Percentiles rank a stretch among this genome's conserved stretches.
phyloP scores from a whole-genome alignment of 2,888 invertebrate species.

The Torymus tubicola region DNA sequence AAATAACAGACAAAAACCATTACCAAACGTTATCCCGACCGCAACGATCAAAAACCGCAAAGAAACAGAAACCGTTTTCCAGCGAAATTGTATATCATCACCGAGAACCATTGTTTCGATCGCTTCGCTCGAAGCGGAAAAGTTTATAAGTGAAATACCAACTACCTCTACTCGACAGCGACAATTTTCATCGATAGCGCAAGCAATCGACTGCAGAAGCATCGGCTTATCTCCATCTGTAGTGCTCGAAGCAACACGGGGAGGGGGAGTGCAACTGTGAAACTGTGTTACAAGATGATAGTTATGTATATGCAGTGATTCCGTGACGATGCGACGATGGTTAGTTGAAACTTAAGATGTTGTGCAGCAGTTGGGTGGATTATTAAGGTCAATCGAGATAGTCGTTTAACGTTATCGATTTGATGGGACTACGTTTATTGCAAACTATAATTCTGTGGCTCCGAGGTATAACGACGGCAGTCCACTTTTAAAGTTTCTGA shows the following conservation, averaged over 20 bases:
- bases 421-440: too few relatives aligned
- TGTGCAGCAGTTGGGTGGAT: background rate
- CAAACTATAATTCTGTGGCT: too few relatives aligned
- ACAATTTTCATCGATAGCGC: conserved; percentile 44
- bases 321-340: background rate
- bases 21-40: too few relatives aligned
- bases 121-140: background rate
- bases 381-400: background rate
- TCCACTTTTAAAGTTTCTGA: too few relatives aligned
- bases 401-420: background rate
- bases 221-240: conserved; percentile 38
- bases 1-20: too few relatives aligned
- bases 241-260: too few relatives aligned
- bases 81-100: background rate
- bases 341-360: background rate
- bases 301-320: too few relatives aligned
- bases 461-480: too few relatives aligned
- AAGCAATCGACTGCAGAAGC: conserved; percentile 29
- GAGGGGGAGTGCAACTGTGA: too few relatives aligned
- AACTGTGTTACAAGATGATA: too few relatives aligned
- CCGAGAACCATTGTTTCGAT: background rate
- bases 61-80: too few relatives aligned
- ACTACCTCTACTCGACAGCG: conserved; percentile 11
- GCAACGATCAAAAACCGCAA: too few relatives aligned
- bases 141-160: conserved; percentile 36